Evolutionary conservation across 2,113 vertebrate genomes (phyloP), one percentile per base, ranked within the genome.

Genomic region (Semnornis frantzii): DNA sequence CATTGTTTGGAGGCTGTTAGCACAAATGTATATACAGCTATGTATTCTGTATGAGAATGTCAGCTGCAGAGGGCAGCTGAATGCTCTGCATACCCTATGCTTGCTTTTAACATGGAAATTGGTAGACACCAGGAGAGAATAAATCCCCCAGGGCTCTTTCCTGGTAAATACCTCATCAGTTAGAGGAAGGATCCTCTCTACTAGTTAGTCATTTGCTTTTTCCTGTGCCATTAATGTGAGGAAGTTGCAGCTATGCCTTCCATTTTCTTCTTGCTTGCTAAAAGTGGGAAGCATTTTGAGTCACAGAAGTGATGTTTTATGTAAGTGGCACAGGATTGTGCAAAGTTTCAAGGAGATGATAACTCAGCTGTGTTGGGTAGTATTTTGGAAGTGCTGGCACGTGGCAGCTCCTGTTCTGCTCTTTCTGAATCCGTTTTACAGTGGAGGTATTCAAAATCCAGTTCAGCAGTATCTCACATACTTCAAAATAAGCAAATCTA

Each of bases 401-500:
- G 2, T 84, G 66, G 70, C 63, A 55, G 8, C 74, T 90, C 72
- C 63, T 42, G 6, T 64, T 89, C 31, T 70, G 57, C 60, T 86
- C 48, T 71, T 68, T 64, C 44, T 87, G 71, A 69, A 69, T 85
- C 71, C 55, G 5, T 91, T 82, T 87, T 79, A 48, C 68, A 50
- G 54, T 72, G 52, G 60, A 87, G 70, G 42, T 73, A 57, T 77
- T 94, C 85, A 82, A 87, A 89, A 87, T 82, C 37, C 19, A 76
- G 52, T 79, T 89, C 68, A 92, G n/a, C 85, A 82, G 2, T 54
- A 63, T 82, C 71, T 82, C 81, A 21, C 71, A 86, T 79, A 52
- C 77, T 92, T 93, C 34, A 89, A 92, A 95, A 95, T 96, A 81
- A 87, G 92, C 78, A 76, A 75, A 93, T 94, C 87, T 93, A 16